Base-by-base conservation (phyloP, 2,888 invertebrate genomes). In the Antheraea assamensis region DNA sequence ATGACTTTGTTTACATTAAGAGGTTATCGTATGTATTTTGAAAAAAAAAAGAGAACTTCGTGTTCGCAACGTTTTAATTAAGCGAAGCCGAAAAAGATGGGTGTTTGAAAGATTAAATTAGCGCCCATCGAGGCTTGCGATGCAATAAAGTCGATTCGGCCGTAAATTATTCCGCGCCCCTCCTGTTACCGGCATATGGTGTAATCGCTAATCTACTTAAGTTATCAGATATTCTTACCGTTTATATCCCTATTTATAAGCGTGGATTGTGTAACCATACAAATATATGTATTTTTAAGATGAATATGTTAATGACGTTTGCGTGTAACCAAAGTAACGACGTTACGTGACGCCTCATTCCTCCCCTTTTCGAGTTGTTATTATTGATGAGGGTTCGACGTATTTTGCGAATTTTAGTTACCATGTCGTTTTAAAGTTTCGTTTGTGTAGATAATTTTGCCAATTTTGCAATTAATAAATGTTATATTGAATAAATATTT, bases 81-180 rank as follows among this genome's bases (percentile, higher is more conserved):
- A 77, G 77, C 78, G 78, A 75, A 77, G 74, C 72, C 74, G 80
- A 80, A 81, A 82, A 82, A 81, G 74, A 80, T 81, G 79, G 78
- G 82, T 80, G 80, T 78, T 78, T 78, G 81, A 82, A 79, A 84
- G 81, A 89, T 89, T 85, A 82, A 87, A 84, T 90, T 85, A 87
- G 82, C 81, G 87, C 84, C 84, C 88, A 88, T 83, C 83, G 85
- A 82, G 82, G 87, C 87, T 88, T 83, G 86, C 90, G 87, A 87
- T 87, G 88, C 85, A 90, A 90, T 90, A 90, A 90, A 87, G 86
- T 82, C 81, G 85, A 89, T 88, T 88, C 82, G 79, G 83, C 86
- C 85, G 87, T 90, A 89, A 88, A 88, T 90, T 88, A 81, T 79
- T 13, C 79, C 83, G 78, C 82, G 77, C 88, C 89, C 90, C 88